These are phyloP conservation scores for Nanorana parkeri DNA, from an alignment of 2,113 vertebrate species.

Conservation along the genomic window DNA sequence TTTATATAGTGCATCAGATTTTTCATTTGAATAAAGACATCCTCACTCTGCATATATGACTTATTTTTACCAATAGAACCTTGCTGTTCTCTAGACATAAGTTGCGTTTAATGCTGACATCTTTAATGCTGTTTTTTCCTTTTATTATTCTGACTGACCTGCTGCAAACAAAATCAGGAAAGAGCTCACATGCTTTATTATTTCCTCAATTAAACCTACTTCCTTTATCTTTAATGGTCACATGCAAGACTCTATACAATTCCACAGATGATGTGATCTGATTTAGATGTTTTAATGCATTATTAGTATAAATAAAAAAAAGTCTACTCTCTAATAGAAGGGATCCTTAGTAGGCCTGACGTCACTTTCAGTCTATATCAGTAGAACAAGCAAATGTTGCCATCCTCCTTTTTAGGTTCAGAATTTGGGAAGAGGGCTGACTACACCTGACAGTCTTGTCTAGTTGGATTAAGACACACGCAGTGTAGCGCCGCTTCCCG, in stretches of 20 bases:
- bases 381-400: background rate
- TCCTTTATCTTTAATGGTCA: too few species aligned
- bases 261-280: background rate
- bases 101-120: too few species aligned
- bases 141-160: too few species aligned
- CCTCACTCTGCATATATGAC: too few species aligned
- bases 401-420: background rate
- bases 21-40: too few species aligned
- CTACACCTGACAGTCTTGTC: constrained; percentile 50
- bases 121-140: too few species aligned
- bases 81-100: too few species aligned
- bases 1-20: too few species aligned
- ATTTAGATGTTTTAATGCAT: background rate
- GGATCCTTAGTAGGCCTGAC: constrained; percentile 26
- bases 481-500: background rate
- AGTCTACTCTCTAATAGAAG: background rate
- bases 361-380: constrained; percentile 43
- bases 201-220: too few species aligned
- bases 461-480: constrained; percentile 24
- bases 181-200: too few species aligned
- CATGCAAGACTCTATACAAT: background rate
- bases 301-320: constrained; percentile 1
- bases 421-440: background rate
- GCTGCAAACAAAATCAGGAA: too few species aligned
- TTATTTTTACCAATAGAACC: too few species aligned